Conservation (phyloP, 2,888 invertebrate species). For the Ennomos quercinarius region DNA sequence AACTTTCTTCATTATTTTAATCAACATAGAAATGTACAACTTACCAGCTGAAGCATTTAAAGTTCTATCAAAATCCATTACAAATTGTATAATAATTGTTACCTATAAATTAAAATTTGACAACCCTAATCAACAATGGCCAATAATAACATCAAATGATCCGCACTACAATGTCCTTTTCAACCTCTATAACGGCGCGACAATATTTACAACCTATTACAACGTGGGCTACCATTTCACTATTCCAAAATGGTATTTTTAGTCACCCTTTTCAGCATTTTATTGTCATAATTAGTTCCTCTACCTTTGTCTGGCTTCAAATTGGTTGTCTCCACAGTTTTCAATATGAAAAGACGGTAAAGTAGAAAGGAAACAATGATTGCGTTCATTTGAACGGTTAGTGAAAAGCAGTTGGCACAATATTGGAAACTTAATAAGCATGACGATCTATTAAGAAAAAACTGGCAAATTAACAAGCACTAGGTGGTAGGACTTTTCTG, state of each 20-base stretch:
- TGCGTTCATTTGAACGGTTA: conserved; percentile 38
- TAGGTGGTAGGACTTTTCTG: no score
- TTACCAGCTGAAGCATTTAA: no score
- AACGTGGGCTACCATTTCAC: conserved; percentile 57
- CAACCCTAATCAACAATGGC: conserved; percentile 62
- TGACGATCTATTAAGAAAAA: conserved; percentile 11
- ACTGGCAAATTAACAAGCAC: no score
- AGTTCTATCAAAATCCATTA: no score
- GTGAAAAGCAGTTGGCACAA: conserved; percentile 37
- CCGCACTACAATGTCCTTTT: conserved; percentile 62
- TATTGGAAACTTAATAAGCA: conserved; percentile 20
- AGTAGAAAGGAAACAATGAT: conserved; percentile 32
- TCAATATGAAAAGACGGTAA: conserved; percentile 27
- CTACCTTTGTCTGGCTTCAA: conserved; percentile 46
- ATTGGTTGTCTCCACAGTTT: conserved; percentile 24
- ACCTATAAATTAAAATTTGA: conserved; percentile 7
- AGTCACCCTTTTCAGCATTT: conserved; percentile 48
- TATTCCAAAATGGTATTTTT: conserved; percentile 39
- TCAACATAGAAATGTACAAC: no score
- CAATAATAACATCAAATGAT: conserved; percentile 66
- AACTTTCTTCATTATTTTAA: no score
- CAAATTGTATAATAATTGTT: no score
- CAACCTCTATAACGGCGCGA: conserved; percentile 45
- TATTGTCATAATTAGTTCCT: conserved; percentile 65
- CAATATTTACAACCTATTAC: conserved; percentile 58